Percentiles rank a stretch among this genome's conserved stretches.
Conservation (phyloP, 92 coral and sea anemone species). For the Heteractis magnifica region DNA sequence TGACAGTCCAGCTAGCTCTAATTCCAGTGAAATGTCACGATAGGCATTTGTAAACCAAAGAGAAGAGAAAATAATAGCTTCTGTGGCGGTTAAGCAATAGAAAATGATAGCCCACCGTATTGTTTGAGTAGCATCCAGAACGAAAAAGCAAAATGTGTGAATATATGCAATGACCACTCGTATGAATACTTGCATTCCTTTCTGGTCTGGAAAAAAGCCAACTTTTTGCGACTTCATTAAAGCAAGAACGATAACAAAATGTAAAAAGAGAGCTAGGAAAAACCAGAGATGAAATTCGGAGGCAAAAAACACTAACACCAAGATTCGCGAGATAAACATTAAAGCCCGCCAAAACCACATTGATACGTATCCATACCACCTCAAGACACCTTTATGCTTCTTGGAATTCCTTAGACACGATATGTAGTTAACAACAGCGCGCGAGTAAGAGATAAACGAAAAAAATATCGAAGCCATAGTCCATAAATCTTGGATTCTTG, state of each 20-base stretch:
- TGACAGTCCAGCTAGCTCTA: conserved; percentile 72
- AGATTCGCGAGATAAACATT: conserved; percentile 73
- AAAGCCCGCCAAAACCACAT: conserved; percentile 83
- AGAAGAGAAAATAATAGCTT: conserved; percentile 57
- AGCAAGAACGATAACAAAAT: conserved; percentile 38
- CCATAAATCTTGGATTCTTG: conserved; percentile 65
- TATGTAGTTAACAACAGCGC: conserved; percentile 75
- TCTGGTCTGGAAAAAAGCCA: conserved; percentile 62
- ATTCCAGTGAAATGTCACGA: conserved; percentile 38
- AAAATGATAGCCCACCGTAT: conserved; percentile 64
- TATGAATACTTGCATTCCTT: conserved; percentile 57
- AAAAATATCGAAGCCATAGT: conserved; percentile 68
- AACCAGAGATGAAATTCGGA: conserved; percentile 73
- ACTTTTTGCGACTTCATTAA: conserved; percentile 60
- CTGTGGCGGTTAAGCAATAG: conserved; percentile 55
- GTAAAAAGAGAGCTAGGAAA: conserved; percentile 58
- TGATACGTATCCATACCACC: conserved; percentile 81
- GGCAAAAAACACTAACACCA: conserved; percentile 77
- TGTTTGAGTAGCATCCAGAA: conserved; percentile 62
- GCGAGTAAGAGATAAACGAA: conserved; percentile 80
- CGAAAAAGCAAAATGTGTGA: conserved; percentile 74
- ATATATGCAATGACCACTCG: conserved; percentile 70
- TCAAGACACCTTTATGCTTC: conserved; percentile 68
- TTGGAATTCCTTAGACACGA: conserved; percentile 71
- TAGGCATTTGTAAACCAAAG: conserved; percentile 71